Evolutionary conservation across 2,797 vertebrate genomes (phyloP).

Genomic region (Sebastes steindachneri): DNA sequence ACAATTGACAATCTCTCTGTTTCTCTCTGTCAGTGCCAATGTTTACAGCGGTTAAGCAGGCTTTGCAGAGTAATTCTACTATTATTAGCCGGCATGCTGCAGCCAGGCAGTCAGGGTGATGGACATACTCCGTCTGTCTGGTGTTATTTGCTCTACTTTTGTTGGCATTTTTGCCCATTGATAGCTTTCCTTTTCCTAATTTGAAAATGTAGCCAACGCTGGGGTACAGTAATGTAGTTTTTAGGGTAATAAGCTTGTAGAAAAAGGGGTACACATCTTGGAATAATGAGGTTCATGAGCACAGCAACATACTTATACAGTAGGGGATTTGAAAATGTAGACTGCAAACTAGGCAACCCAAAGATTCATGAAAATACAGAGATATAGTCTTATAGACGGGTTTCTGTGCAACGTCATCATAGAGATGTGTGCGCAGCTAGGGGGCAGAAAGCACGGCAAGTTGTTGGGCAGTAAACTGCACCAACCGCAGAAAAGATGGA

Average conservation of each 20-base stretch:
- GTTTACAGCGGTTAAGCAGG: conserved; percentile 65
- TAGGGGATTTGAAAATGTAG: background rate
- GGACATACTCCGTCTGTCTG: conserved; percentile 12
- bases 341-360: background rate
- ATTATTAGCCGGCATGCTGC: conserved; percentile 64
- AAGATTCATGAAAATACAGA: background rate
- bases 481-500: too few relatives aligned
- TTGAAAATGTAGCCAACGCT: background rate
- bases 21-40: conserved; percentile 32
- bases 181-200: background rate
- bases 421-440: too few relatives aligned
- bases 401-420: too few relatives aligned
- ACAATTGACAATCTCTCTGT: conserved; percentile 42
- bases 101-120: conserved; percentile 48
- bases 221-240: background rate
- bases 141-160: conserved; percentile 8
- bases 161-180: background rate
- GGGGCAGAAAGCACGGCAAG: too few relatives aligned
- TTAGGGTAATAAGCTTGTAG: background rate
- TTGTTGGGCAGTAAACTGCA: too few relatives aligned
- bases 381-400: background rate
- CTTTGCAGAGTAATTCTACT: conserved; percentile 71
- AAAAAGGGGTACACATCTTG: background rate
- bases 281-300: background rate
- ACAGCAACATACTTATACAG: background rate